Evolutionary conservation across 1,140 invertebrate genomes (phyloP).

Genomic region (Marisa cornuarietis): DNA sequence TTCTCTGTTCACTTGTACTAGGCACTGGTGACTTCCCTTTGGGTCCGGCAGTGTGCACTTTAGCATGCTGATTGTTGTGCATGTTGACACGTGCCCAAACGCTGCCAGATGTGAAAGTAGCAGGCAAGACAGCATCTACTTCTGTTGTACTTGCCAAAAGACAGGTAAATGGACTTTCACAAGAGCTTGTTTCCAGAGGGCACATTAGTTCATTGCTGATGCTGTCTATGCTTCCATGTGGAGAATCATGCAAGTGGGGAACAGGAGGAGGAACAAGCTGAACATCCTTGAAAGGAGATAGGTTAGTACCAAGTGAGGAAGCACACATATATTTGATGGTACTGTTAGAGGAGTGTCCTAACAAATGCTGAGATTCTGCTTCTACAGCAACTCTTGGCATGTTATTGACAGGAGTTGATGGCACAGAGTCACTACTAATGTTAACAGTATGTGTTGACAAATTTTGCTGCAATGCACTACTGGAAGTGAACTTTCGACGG

Average conservation of each 20-base stretch:
- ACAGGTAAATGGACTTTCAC: not conserved
- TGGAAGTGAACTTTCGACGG: slow-evolving; percentile 1
- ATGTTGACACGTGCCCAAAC: slow-evolving; percentile 17
- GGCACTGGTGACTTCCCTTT: not conserved
- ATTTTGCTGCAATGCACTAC: not conserved
- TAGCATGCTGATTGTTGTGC: not conserved
- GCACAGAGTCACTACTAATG: not conserved
- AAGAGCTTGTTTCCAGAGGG: not conserved
- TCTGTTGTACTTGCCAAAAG: not conserved
- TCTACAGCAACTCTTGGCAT: no score
- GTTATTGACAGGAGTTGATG: not conserved
- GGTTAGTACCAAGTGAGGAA: no score
- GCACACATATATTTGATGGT: no score
- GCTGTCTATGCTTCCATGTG: slow-evolving; percentile 14
- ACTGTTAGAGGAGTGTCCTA: no score
- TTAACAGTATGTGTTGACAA: not conserved
- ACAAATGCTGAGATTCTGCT: no score
- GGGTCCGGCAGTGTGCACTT: not conserved
- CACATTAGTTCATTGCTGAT: not conserved
- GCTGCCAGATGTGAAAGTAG: slow-evolving; percentile 4
- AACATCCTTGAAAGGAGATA: slow-evolving; percentile 9
- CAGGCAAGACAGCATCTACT: not conserved
- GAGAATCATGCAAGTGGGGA: not conserved
- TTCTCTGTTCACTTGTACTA: slow-evolving; percentile 4
- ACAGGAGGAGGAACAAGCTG: not conserved